Base-by-base conservation (phyloP, 2,797 vertebrate genomes). In the Todus mexicanus region DNA sequence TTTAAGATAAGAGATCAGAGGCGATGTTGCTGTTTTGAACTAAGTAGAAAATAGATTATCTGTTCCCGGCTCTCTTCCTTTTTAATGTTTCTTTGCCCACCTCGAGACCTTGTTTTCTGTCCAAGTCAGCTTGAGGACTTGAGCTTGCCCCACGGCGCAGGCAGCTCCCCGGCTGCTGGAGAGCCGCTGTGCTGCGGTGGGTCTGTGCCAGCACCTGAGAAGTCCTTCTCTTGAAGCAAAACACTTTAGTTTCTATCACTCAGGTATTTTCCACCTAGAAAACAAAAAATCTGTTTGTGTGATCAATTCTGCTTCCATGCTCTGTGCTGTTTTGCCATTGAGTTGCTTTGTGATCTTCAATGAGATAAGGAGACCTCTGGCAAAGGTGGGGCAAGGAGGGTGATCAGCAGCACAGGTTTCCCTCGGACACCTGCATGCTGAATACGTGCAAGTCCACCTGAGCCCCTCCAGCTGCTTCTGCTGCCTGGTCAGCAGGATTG, bases 171-270 rank as follows among this genome's bases (percentile, higher is more conserved):
- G 3, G 42, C 50, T 13, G 37, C 53, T 21, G 51, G 18, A 22
- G 27, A 27, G 18, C 59, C 6, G 3, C 54, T 13, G 10, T 2
- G 0, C 27, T 43, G 27, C 68, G 0, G 3, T 9, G 26, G 3
- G 4, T 9, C 66, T 47, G 54, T 7, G 26, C 33, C 53, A 61
- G n/a, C 14, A 26, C 16, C 84, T 2, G 21, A 38, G 27, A 10
- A 35, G 11, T 42, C 70, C 9, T 57, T 47, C 27, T 71, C 25
- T 64, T 33, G 10, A 51, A 74, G 40, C 9, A 57, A 47, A 78
- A 42, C 5, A 1, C 53, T 84, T 56, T 11, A 0, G 2, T 77
- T 81, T 61, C 53, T 74, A 27, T 51, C n/a, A 59, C 8, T 3
- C 31, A 25, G 15, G 3, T 40, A 4, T 83, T 69, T 86, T 64